Evolutionary conservation across 2,888 invertebrate genomes (phyloP).

Genomic region (Luperina testacea): DNA sequence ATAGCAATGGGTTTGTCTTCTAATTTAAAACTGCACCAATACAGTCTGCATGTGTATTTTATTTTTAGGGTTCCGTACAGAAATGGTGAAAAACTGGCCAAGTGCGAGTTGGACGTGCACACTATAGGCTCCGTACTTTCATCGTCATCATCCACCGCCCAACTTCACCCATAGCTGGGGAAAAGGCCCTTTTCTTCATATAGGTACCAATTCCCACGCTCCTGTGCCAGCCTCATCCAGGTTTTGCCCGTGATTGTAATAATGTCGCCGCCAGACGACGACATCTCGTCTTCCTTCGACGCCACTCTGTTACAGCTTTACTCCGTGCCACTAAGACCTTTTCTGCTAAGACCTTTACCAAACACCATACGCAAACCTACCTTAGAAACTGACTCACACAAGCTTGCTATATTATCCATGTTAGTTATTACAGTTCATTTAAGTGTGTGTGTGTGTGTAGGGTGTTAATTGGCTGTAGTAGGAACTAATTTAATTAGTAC

Average conservation of each 20-base stretch:
- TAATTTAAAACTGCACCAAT: background rate
- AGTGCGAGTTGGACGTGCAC: too few species aligned
- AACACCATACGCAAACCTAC: background rate
- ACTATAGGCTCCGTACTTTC: background rate
- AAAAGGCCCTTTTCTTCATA: too few species aligned
- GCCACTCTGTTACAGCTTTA: too few species aligned
- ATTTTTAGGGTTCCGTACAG: background rate
- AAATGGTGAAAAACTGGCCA: background rate
- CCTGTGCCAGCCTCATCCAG: too few species aligned
- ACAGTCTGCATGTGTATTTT: background rate
- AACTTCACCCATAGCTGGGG: too few species aligned
- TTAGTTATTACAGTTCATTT: background rate
- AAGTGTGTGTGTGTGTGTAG: background rate
- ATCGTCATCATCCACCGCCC: too few species aligned
- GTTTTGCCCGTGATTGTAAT: too few species aligned
- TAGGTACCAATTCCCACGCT: too few species aligned
- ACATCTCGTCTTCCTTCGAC: too few species aligned
- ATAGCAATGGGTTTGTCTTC: too few species aligned
- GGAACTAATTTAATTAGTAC: slow-evolving; percentile 72
- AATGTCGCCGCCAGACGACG: too few species aligned
- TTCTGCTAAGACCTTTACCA: background rate
- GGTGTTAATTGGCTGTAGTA: slow-evolving; percentile 67
- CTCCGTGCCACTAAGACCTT: background rate
- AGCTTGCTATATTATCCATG: background rate
- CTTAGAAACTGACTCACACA: background rate